A percentile compares a stretch with the other conserved stretches of the same genome.
Evolutionary conservation across 2,888 invertebrate genomes (phyloP).

Genomic region (Drosophila subsilvestris): DNA sequence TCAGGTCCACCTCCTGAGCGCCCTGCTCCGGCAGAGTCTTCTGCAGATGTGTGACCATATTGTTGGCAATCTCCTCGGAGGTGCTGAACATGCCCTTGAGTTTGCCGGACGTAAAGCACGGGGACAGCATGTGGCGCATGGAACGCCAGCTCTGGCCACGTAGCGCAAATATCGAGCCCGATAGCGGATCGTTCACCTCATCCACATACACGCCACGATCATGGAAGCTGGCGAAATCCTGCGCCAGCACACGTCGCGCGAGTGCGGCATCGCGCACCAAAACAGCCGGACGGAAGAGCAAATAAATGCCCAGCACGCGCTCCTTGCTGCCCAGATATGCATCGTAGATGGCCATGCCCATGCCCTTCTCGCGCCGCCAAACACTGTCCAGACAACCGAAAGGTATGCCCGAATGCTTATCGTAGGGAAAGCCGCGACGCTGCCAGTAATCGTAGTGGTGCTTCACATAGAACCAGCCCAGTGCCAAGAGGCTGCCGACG

Average conservation of each 20-base stretch:
- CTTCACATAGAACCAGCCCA: slow-evolving; percentile 61
- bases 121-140: slow-evolving; percentile 87
- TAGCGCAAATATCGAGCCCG: slow-evolving; percentile 84
- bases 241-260: slow-evolving; percentile 86
- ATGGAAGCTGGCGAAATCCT: slow-evolving; percentile 87
- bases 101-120: slow-evolving; percentile 88
- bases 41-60: slow-evolving; percentile 85
- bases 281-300: slow-evolving; percentile 87
- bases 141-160: slow-evolving; percentile 86
- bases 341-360: slow-evolving; percentile 87
- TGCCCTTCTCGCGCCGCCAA: slow-evolving; percentile 85
- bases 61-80: slow-evolving; percentile 85
- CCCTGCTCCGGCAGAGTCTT: slow-evolving; percentile 77
- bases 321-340: slow-evolving; percentile 84
- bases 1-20: slow-evolving; percentile 84
- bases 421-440: slow-evolving; percentile 85
- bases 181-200: slow-evolving; percentile 86
- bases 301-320: slow-evolving; percentile 86
- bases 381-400: slow-evolving; percentile 87
- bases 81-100: slow-evolving; percentile 87
- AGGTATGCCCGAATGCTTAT: slow-evolving; percentile 85
- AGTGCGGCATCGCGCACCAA: slow-evolving; percentile 87
- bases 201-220: slow-evolving; percentile 87
- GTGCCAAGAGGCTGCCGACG: slow-evolving; percentile 17
- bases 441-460: slow-evolving; percentile 85